Conservation (phyloP, 2,113 vertebrate species). For the Potamarius usumacintae region DNA sequence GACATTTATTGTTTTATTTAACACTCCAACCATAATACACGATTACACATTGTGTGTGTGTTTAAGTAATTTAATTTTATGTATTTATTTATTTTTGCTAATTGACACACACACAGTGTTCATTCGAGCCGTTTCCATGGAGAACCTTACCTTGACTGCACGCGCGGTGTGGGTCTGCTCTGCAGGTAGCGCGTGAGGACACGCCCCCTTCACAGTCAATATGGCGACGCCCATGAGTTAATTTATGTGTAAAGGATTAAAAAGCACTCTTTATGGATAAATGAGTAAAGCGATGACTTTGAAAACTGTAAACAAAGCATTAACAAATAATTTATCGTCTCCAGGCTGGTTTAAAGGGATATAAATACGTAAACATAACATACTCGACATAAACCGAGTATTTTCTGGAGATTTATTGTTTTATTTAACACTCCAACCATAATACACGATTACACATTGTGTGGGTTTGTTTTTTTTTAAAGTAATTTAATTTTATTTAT, state of each 20-base stretch:
- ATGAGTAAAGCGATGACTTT: background rate
- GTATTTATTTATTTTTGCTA: too few relatives aligned
- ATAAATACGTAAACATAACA: background rate
- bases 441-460: background rate
- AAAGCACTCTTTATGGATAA: background rate
- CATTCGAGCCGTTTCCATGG: background rate
- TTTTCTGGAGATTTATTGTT: background rate
- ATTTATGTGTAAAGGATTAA: background rate
- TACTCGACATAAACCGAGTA: background rate
- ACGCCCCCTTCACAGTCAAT: too few relatives aligned
- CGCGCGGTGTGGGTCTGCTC: background rate
- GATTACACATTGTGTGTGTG: too few relatives aligned
- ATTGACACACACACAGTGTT: background rate
- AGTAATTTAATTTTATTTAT: too few relatives aligned
- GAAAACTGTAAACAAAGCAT: background rate
- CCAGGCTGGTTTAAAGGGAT: background rate
- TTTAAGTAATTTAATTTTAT: too few relatives aligned
- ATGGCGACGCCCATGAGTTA: background rate
- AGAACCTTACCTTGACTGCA: too few relatives aligned
- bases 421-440: background rate
- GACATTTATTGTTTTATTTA: background rate
- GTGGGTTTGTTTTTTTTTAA: too few relatives aligned
- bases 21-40: background rate
- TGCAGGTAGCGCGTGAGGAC: background rate
- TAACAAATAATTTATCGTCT: background rate